Conservation (phyloP, 2,888 invertebrate genomes). For the Spodoptera picta region DNA sequence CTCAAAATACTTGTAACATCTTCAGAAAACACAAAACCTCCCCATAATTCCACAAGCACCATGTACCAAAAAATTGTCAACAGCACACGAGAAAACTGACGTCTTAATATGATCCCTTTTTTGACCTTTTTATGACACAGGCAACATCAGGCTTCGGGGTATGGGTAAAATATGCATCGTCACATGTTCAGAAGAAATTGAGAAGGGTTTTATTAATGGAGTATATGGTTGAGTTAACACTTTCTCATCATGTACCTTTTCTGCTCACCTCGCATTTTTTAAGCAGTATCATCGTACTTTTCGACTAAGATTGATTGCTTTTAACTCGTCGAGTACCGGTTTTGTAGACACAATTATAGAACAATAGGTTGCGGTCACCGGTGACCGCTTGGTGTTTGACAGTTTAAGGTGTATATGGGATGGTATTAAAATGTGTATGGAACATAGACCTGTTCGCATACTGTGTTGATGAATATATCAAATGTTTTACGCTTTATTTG, state of each 20-base stretch:
- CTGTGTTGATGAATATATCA: no score
- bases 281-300: slow-evolving; percentile 1
- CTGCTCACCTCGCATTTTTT: slow-evolving; percentile 12
- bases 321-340: no score
- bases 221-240: slow-evolving; percentile 21
- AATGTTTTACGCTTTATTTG: no score
- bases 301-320: slow-evolving; percentile 20
- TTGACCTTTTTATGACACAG: slow-evolving; percentile 10
- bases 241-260: slow-evolving; percentile 21
- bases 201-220: slow-evolving; percentile 50
- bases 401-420: no score
- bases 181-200: slow-evolving; percentile 30
- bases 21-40: no score
- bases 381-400: no score
- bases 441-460: no score
- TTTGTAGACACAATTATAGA: no score
- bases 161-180: slow-evolving; percentile 35
- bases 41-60: neutral
- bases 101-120: slow-evolving; percentile 2
- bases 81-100: neutral
- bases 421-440: no score
- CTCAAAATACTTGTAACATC: no score
- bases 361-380: no score
- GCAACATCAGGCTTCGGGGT: slow-evolving; percentile 23
- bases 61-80: neutral